A percentile compares a stretch with the other conserved stretches of the same genome.
Conservation (phyloP, 2,113 vertebrate species). For the Motacilla alba region DNA sequence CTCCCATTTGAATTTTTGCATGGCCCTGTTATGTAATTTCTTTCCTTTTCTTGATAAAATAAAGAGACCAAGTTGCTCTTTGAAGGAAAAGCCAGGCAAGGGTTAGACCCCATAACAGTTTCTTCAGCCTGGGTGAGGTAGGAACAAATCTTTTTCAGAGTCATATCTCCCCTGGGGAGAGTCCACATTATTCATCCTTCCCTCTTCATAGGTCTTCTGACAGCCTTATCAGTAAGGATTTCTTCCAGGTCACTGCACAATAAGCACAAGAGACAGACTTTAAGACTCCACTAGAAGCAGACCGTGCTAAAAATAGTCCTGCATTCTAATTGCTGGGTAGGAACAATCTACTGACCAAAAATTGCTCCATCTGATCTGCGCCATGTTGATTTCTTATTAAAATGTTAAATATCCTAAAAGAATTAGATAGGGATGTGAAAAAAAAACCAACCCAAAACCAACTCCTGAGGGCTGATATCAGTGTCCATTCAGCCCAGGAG, state of each 20-base stretch:
- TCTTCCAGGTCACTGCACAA: conserved; percentile 14
- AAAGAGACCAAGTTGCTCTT: background rate
- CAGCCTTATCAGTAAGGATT: conserved; percentile 7
- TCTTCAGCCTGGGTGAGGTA: background rate
- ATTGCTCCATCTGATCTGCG: background rate
- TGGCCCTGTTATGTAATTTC: background rate
- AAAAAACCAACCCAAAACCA: background rate
- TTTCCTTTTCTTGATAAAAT: background rate
- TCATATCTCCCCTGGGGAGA: background rate
- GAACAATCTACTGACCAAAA: background rate
- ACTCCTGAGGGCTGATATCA: background rate
- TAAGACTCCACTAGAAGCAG: background rate
- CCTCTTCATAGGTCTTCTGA: background rate
- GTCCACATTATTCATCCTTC: background rate
- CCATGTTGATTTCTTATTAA: background rate
- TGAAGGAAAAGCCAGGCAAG: background rate
- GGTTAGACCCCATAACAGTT: background rate
- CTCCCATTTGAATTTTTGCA: background rate
- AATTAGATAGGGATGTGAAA: background rate
- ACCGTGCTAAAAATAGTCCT: background rate
- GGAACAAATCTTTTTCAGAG: background rate
- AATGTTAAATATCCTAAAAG: background rate
- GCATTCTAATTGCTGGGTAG: background rate
- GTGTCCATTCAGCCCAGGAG: background rate
- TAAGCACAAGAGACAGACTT: background rate